Percentiles rank a stretch among this genome's conserved stretches.
Evolutionary conservation across 37 sponge, comb jelly and placozoan genomes (phyloP).

Genomic region (Theonella swinhoei): DNA sequence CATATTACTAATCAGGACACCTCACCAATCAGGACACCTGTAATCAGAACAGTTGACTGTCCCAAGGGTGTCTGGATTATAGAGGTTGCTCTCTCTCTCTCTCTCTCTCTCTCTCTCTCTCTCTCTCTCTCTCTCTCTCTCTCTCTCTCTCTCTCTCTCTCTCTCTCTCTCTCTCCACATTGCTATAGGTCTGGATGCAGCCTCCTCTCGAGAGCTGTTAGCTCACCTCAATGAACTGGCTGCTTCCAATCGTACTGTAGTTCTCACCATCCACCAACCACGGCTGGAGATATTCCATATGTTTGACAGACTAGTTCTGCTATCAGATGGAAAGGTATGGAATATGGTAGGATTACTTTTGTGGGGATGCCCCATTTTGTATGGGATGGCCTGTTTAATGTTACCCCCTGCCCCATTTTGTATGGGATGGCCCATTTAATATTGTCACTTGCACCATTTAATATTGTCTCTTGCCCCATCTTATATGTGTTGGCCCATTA

Average conservation of each 20-base stretch:
- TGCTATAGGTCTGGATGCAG: slow-evolving; percentile 40
- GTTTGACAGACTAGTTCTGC: slow-evolving; percentile 41
- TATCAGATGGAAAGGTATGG: slow-evolving; percentile 54
- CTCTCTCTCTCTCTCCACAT: neutral
- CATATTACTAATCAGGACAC: too few species aligned
- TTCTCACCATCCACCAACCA: slow-evolving; percentile 66
- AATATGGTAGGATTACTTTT: neutral
- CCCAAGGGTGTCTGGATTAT: too few species aligned
- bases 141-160: neutral
- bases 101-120: neutral
- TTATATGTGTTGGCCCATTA: neutral
- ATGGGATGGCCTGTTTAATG: too few species aligned
- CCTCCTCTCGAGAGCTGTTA: slow-evolving; percentile 49
- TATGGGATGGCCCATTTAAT: too few species aligned
- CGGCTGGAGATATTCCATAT: slow-evolving; percentile 63
- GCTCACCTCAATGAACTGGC: slow-evolving; percentile 34
- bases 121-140: neutral
- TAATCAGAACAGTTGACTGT: too few species aligned
- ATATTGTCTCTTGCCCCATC: neutral
- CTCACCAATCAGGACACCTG: too few species aligned
- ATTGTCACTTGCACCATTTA: too few species aligned
- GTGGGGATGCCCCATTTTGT: neutral
- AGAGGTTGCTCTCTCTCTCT: neutral
- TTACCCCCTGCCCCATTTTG: neutral
- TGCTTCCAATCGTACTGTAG: slow-evolving; percentile 31